A percentile compares a stretch with the other conserved stretches of the same genome.
phyloP scores from a whole-genome alignment of 1,140 invertebrate genomes.

The Drosophila obscura region DNA sequence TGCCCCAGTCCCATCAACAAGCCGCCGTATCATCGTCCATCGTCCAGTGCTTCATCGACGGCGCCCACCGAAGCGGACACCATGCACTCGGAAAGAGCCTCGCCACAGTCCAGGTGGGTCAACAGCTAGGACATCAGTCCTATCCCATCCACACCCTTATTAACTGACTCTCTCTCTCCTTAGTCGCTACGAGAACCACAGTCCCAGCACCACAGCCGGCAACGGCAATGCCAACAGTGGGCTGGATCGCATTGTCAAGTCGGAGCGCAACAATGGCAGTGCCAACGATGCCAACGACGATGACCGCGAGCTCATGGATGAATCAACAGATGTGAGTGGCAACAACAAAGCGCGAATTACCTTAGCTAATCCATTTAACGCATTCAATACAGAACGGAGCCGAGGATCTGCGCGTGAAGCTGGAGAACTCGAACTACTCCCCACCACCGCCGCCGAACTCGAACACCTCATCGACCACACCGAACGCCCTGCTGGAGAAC shows the following conservation, averaged over 20 bases:
- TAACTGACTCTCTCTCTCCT: too few species aligned
- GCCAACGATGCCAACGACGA: conserved; percentile 82
- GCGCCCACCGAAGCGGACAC: conserved; percentile 83
- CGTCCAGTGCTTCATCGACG: conserved; percentile 82
- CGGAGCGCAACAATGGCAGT: conserved; percentile 82
- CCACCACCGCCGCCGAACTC: conserved; percentile 82
- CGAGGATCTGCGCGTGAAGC: conserved; percentile 86
- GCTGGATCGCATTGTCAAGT: conserved; percentile 80
- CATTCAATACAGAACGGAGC: conserved; percentile 68
- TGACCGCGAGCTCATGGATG: conserved; percentile 78
- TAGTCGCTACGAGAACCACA: conserved; percentile 83
- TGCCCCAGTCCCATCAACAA: conserved; percentile 83
- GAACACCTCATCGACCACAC: conserved; percentile 85
- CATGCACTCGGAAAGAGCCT: conserved; percentile 83
- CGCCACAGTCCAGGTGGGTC: conserved; percentile 81
- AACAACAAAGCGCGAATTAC: neutral
- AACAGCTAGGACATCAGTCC: neutral
- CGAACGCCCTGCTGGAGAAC: conserved; percentile 84
- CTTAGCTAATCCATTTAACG: neutral
- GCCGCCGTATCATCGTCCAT: conserved; percentile 79
- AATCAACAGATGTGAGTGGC: conserved; percentile 77
- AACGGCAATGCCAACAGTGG: conserved; percentile 73
- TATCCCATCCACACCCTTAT: too few species aligned
- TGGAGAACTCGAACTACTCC: conserved; percentile 85
- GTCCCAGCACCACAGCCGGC: conserved; percentile 82